phyloP scores from a whole-genome alignment of 2,113 vertebrate species.

The Istiophorus platypterus region DNA sequence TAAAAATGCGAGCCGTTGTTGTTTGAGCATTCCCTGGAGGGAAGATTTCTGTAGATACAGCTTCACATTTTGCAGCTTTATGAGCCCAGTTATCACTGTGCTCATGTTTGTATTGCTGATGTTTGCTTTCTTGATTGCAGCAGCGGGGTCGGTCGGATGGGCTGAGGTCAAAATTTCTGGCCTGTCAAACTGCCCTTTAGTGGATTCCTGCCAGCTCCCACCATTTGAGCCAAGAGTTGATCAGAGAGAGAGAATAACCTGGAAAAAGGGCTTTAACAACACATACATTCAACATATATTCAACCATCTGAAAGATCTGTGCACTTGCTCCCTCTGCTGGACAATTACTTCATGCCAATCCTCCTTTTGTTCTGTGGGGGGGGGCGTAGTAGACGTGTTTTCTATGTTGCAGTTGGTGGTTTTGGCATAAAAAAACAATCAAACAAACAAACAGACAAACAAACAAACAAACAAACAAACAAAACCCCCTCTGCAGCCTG shows the following conservation, averaged over 20 bases:
- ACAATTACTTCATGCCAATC: background rate
- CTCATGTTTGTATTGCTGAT: background rate
- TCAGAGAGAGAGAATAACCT: background rate
- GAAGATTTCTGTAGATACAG: background rate
- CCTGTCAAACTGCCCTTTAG: background rate
- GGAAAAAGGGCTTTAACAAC: background rate
- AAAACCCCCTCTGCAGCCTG: background rate
- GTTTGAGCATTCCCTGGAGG: background rate
- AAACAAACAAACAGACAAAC: no score
- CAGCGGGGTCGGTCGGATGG: background rate
- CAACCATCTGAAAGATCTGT: background rate
- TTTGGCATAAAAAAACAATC: conserved; percentile 15
- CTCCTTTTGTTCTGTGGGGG: background rate
- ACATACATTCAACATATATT: no score
- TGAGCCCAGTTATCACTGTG: background rate
- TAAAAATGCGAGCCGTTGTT: conserved; percentile 9
- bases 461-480: no score
- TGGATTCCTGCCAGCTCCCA: background rate
- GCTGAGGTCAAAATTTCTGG: background rate
- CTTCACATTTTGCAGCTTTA: background rate
- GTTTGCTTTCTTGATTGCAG: background rate
- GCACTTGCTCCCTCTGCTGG: conserved; percentile 61
- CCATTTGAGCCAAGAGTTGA: background rate
- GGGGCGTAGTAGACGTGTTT: background rate
- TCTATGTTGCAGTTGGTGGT: background rate